Evolutionary conservation across 2,888 invertebrate species (phyloP), one percentile per base, ranked within the genome.

Genomic region (Drosophila tanythrix): DNA sequence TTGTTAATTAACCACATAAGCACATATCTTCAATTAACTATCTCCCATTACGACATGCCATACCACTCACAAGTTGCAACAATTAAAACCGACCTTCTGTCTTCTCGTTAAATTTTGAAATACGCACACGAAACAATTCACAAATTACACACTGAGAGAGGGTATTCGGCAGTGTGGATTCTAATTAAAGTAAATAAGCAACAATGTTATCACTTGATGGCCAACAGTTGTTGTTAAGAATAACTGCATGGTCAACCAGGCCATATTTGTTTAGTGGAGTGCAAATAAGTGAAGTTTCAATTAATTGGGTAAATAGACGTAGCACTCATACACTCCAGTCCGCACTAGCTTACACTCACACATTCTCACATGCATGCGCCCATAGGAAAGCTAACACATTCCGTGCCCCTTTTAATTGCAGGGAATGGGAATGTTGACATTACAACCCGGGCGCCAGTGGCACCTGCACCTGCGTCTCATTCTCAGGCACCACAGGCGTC

Each of bases 341-440:
- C 27, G 27, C 27, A 57, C 33, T n/a, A 21, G 4, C 55, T 18
- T 0, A 29, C 11, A 25, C 21, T 40, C 33, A 13, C 46, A 62
- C 46, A 29, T 25, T 51, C 63, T 27, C 62, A 53, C 66, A 65
- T 40, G 43, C 59, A 69, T 50, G 58, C 52, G 27, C 35, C n/a
- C 18, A 55, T 53, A 33, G 64, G 53, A 68, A 60, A 65, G 70
- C 59, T 82, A 70, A 76, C 73, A 74, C 59, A 65, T 64, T 59
- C 11, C 33, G 2, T 72, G 61, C 69, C 66, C 40, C 58, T 74
- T 82, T 88, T 82, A 74, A 75, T 85, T 89, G 62, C 85, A 87
- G 88, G 18, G 27, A 57, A 51, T 35, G 88, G 18, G 27, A 57
- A 51, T 35, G 43, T 31, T 52, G 50, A n/a, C 57, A 51, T n/a